Evolutionary conservation across 2,113 vertebrate species (phyloP), one percentile per base, ranked within the genome.

Genomic region (Opisthocomus hoazin): DNA sequence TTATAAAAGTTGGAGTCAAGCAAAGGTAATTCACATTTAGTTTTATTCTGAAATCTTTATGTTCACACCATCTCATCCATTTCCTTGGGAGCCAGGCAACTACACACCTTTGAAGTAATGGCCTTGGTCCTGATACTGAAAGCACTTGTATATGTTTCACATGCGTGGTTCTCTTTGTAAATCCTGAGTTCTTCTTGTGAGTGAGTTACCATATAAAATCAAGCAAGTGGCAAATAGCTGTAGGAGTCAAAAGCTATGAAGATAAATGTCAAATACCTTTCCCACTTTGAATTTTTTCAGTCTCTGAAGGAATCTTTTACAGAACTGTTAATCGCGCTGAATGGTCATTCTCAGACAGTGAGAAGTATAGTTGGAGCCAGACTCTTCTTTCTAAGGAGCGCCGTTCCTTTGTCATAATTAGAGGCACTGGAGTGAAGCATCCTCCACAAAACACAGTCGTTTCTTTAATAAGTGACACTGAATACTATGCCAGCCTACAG

Each of bases 331-430:
- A 79, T 93, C 16, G 0, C 20, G 4, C 57, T 92, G 73, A 97
- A 95, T 95, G 89, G 92, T 92, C 95, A 97, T 96, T 96, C 96
- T 96, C 94, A 96, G 96, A 97, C 94, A 93, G 89, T 96, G 96
- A 97, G 92, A 83, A 97, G 90, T 69, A 58, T 20, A 77, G 80
- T 63, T 94, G 84, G 87, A 97, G 93, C 66, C 96, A 95, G 91
- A 68, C 84, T 93, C 39, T 50, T 87, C 84, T 84, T 94, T 91
- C 81, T 87, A 84, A 74, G 84, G 46, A 80, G 81, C 94, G 15
- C 57, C 73, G 50, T 83, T 92, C 87, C 74, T 93, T 65, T 87
- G 54, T 74, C 87, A 80, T 89, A 96, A 96, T 96, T 95, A 85
- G 88, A 83, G 68, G 51, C 60, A 8, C 57, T 89, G 69, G 68